Base-by-base conservation (phyloP, 2,797 vertebrate species). In the Semotilus atromaculatus region DNA sequence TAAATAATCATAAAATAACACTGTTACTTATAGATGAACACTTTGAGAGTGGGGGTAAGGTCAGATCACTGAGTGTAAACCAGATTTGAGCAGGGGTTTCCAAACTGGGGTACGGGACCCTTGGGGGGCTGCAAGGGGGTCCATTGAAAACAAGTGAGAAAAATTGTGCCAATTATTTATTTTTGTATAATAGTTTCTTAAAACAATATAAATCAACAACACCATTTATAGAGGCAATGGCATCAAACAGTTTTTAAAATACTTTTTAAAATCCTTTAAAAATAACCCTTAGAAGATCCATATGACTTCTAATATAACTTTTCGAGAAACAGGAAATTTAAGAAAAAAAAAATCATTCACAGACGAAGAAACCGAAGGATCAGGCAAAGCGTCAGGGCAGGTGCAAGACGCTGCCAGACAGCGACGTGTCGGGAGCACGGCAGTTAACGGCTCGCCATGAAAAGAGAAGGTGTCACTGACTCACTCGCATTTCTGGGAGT, bases 381-480 rank as follows among this genome's bases (percentile, higher is more conserved):
- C 75, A 36, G 86, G 88, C 88, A 87, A 86, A 73, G 85, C 82
- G 77, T 91, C 87, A 89, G 84, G 43, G n/a, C 73, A 89, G 81
- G 92, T 90, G 92, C 80, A 89, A 94, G 93, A 94, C 89, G 31
- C 60, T 86, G 88, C 40, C 53, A 92, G 88, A 92, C 84, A 43
- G 88, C 75, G 79, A 92, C 90, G 89, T 88, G 93, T 93, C 91
- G 92, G 82, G 88, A 74, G 84, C 86, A 87, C 86, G 84, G 84
- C 80, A 87, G 89, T 91, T 89, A 88, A 85, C 82, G 73, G 88
- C 80, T 87, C 74, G 89, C 89, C 89, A 88, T 89, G 72, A 84
- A 62, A 83, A 34, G 86, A 79, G 72, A 87, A 83, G 36, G 80
- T 84, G 82, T 81, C 70, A 82, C 21, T 79, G 82, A 74, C 51